phyloP scores from a whole-genome alignment of 2,113 vertebrate species.

The Trematomus loennbergii region DNA sequence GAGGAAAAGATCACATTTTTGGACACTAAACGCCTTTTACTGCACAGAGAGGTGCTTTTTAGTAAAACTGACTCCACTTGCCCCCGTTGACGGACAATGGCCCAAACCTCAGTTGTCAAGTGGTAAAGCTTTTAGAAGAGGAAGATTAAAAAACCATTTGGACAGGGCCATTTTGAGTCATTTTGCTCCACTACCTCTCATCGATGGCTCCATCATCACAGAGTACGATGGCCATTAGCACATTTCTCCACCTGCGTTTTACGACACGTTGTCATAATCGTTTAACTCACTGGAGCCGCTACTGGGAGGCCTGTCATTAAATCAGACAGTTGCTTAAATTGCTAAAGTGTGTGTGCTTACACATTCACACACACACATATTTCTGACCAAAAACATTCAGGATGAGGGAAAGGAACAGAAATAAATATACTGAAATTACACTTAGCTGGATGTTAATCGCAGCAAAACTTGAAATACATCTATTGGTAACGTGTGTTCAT shows the following conservation, averaged over 20 bases:
- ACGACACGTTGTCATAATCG: constrained; percentile 31
- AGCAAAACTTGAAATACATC: too few relatives aligned
- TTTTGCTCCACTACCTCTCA: constrained; percentile 24
- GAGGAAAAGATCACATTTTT: not conserved
- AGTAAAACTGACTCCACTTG: not conserved
- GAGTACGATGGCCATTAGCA: constrained; percentile 36
- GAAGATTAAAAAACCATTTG: constrained; percentile 58
- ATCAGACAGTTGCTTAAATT: constrained; percentile 28
- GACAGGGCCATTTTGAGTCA: constrained; percentile 34
- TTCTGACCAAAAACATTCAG: too few relatives aligned
- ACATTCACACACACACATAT: not conserved
- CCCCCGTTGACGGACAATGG: constrained; percentile 11
- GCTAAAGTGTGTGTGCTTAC: not conserved
- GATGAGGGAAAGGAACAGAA: too few relatives aligned
- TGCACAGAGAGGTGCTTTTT: not conserved
- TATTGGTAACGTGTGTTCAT: not conserved
- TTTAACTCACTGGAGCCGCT: constrained; percentile 14
- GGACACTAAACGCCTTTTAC: not conserved
- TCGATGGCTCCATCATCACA: constrained; percentile 26
- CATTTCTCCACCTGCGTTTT: constrained; percentile 36
- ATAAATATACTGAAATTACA: not conserved
- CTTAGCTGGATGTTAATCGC: not conserved
- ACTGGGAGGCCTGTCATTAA: constrained; percentile 12
- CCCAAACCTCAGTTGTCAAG: constrained; percentile 21
- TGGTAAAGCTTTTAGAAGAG: constrained; percentile 9